phyloP scores from a whole-genome alignment of 2,113 vertebrate genomes.

The Takifugu flavidus region DNA sequence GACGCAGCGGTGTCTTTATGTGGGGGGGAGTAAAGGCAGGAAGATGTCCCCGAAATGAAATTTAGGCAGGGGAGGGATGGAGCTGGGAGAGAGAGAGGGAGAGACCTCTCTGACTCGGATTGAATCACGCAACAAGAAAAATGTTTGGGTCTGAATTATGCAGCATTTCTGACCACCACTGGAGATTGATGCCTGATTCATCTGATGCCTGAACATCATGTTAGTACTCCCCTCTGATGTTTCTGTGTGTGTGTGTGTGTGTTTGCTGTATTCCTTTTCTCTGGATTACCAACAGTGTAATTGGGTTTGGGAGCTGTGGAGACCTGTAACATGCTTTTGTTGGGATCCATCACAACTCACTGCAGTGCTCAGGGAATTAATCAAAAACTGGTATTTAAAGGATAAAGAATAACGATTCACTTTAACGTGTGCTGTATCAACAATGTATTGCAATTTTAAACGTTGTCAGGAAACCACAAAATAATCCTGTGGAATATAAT shows the following conservation, averaged over 20 bases:
- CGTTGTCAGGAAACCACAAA: too few species aligned
- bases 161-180: conserved; percentile 54
- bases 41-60: conserved; percentile 76
- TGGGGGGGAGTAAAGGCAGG: conserved; percentile 38
- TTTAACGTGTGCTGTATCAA: too few species aligned
- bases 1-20: conserved; percentile 25
- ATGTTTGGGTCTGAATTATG: conserved; percentile 76
- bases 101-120: conserved; percentile 67
- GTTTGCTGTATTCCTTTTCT: conserved; percentile 52
- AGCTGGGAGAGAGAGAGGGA: conserved; percentile 56
- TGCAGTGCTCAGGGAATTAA: background rate
- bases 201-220: conserved; percentile 57
- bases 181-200: conserved; percentile 72
- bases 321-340: conserved; percentile 54
- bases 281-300: conserved; percentile 65
- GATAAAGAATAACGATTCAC: too few species aligned
- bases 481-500: too few species aligned
- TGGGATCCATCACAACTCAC: conserved; percentile 51
- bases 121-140: conserved; percentile 65
- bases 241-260: conserved; percentile 24
- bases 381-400: conserved; percentile 3
- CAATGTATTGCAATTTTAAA: too few species aligned
- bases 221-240: conserved; percentile 43
- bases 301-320: conserved; percentile 53
- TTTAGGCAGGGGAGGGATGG: conserved; percentile 60